phyloP scores from a whole-genome alignment of 2,888 invertebrate species.

The Nipponacmea schrenckii region DNA sequence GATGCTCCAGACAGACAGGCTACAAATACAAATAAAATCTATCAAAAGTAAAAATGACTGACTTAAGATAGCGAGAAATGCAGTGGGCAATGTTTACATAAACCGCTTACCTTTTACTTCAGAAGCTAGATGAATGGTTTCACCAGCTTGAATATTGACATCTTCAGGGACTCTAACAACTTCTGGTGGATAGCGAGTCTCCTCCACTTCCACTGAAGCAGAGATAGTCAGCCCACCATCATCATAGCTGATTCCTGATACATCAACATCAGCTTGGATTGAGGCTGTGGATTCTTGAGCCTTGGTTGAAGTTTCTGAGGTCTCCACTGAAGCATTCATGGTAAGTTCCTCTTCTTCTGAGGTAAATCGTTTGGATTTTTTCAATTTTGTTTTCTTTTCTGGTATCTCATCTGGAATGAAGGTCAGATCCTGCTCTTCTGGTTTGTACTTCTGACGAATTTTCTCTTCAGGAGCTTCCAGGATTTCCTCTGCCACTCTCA shows the following conservation, averaged over 20 bases:
- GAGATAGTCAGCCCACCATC: not conserved
- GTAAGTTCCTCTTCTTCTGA: conserved; percentile 12
- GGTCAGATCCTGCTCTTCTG: not conserved
- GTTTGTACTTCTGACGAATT: not conserved
- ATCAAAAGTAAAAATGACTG: too few species aligned
- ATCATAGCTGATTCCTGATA: conserved; percentile 6
- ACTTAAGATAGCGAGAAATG: too few species aligned
- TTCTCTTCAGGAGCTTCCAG: conserved; percentile 13
- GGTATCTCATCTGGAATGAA: not conserved
- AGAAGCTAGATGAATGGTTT: conserved; percentile 30
- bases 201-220: conserved; percentile 1
- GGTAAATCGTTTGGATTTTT: not conserved
- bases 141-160: conserved; percentile 27
- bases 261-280: not conserved
- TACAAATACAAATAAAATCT: not conserved
- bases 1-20: not conserved
- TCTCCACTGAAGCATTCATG: conserved; percentile 12
- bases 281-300: not conserved
- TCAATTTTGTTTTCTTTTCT: not conserved
- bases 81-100: too few species aligned
- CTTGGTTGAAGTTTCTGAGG: not conserved
- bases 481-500: conserved; percentile 1
- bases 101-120: conserved; percentile 30
- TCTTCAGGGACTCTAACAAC: conserved; percentile 28
- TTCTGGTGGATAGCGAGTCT: conserved; percentile 17